These are phyloP conservation scores for Drosophila bifasciata DNA, from an alignment of 1,140 invertebrate genomes.

Conservation along the genomic window DNA sequence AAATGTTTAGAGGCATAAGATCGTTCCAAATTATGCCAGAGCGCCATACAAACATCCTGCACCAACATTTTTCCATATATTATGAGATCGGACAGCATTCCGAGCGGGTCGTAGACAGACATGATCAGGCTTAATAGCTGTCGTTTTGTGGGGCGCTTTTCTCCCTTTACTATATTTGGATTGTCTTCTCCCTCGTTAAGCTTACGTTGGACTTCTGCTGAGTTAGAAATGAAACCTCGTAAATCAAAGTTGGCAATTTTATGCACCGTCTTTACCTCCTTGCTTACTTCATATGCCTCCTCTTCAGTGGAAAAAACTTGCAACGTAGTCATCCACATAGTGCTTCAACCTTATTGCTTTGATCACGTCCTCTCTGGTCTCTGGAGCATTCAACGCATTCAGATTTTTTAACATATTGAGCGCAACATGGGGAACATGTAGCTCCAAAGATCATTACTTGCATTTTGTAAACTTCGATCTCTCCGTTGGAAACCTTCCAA, in stretches of 20 bases:
- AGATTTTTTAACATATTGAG: not conserved
- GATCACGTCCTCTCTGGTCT: not conserved
- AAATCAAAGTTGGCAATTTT: not conserved
- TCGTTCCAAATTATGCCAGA: constrained; percentile 2
- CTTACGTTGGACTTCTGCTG: not conserved
- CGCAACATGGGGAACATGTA: not conserved
- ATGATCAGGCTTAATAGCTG: constrained; percentile 37
- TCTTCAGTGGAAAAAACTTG: not conserved
- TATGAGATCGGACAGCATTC: constrained; percentile 10
- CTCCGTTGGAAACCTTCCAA: not conserved
- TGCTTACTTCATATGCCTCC: not conserved
- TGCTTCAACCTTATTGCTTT: not conserved
- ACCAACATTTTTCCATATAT: not conserved
- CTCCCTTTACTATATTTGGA: constrained; percentile 35
- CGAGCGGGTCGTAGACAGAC: constrained; percentile 23
- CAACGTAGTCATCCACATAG: not conserved
- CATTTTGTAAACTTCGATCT: not conserved
- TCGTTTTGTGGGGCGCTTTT: not conserved
- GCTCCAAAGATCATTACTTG: not conserved
- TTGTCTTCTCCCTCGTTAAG: not conserved
- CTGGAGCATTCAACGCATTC: not conserved
- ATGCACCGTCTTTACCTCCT: not conserved
- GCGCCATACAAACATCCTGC: constrained; percentile 6
- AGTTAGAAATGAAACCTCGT: not conserved
- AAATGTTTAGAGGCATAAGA: not conserved